These are phyloP conservation scores for Elysia crispata DNA, from an alignment of 2,888 invertebrate genomes.

Conservation along the genomic window DNA sequence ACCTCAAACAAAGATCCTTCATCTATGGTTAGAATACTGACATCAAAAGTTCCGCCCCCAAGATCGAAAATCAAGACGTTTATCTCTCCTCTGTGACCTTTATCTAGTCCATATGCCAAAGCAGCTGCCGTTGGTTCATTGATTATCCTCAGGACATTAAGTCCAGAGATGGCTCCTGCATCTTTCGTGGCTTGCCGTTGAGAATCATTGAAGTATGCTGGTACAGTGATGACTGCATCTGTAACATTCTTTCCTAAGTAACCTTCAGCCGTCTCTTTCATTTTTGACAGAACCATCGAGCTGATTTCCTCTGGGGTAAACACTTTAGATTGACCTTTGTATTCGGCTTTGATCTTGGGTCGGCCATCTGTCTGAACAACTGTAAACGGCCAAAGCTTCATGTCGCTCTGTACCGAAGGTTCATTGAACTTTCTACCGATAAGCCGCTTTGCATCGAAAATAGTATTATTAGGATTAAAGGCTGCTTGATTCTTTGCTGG, in stretches of 20 bases:
- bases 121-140: constrained; percentile 81
- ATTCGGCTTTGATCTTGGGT: constrained; percentile 74
- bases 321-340: constrained; percentile 89
- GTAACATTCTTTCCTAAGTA: constrained; percentile 81
- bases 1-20: constrained; percentile 86
- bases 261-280: constrained; percentile 83
- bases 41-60: constrained; percentile 84
- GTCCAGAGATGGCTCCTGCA: constrained; percentile 77
- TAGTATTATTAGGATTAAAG: constrained; percentile 87
- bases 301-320: constrained; percentile 93
- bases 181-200: constrained; percentile 83
- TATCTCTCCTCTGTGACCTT: constrained; percentile 77
- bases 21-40: constrained; percentile 79
- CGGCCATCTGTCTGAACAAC: constrained; percentile 63
- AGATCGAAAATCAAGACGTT: constrained; percentile 82
- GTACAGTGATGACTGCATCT: constrained; percentile 77
- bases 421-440: constrained; percentile 68
- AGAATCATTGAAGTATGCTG: constrained; percentile 77
- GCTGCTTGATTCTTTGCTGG: constrained; percentile 80
- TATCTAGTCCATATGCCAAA: constrained; percentile 79
- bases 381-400: constrained; percentile 68
- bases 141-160: constrained; percentile 81
- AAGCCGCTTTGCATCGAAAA: constrained; percentile 80
- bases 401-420: constrained; percentile 62
- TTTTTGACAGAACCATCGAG: constrained; percentile 93